Evolutionary conservation across 2,113 vertebrate species (phyloP), one percentile per base, ranked within the genome.

Genomic region (Phylloscopus trochilus): DNA sequence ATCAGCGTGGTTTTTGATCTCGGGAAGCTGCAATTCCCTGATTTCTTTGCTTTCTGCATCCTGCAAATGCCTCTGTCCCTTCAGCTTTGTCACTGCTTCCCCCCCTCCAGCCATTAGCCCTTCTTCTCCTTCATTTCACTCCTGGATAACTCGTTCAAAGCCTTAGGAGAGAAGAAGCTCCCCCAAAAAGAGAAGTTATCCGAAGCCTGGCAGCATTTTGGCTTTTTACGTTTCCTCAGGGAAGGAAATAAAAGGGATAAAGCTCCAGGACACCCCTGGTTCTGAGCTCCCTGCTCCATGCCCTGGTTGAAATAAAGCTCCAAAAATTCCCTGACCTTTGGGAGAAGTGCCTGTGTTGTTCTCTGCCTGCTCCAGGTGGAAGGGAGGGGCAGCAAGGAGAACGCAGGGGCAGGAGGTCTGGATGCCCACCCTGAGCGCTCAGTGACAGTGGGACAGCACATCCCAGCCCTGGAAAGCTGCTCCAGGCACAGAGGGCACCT

Each of bases 1-100:
- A 76, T 79, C 87, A 80, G 91, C 59, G 20, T 10, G 24, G 39
- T 78, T 94, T 94, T 92, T 82, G 87, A 87, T 87, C 77, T 67
- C 16, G 24, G 79, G 69, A 53, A 76, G 67, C 51, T 83, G 75
- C 39, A 90, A 31, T 85, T 92, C 89, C 87, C 89, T 27, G 7
- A 47, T 80, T 66, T 73, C 23, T 75, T 96, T 94, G 37, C 59
- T 59, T 83, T 68, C 58, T 87, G 66, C 78, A 60, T 55, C 74
- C 76, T 93, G 76, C 26, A 74, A 46, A 70, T 2, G 19, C 51
- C 51, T 52, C 76, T 75, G 39, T 76, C 75, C 56, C 0, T 56
- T 67, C 77, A 64, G 60, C 73, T 86, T 39, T 78, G 77, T 28
- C 83, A 41, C 83, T 63, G 59, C 56, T 63, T 63, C 46, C 52